Conservation (phyloP, 2,113 vertebrate genomes). For the Andinoacara biseriatus region DNA sequence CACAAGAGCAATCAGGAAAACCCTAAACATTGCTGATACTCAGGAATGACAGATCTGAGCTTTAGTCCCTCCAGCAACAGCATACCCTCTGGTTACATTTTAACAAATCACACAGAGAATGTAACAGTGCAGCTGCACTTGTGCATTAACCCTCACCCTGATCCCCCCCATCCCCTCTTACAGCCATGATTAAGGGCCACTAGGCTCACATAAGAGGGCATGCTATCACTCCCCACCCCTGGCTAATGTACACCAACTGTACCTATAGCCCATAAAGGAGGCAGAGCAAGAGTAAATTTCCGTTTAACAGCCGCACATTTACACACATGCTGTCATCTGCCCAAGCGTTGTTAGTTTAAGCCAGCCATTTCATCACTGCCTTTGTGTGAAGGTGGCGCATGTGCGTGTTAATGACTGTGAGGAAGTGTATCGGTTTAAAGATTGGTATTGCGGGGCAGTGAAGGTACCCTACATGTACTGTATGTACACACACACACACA, state of each 20-base stretch:
- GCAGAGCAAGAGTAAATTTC: slow-evolving; percentile 57
- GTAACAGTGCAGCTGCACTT: slow-evolving; percentile 39
- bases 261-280: slow-evolving; percentile 61
- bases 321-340: slow-evolving; percentile 51
- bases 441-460: slow-evolving; percentile 17
- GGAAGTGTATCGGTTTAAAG: slow-evolving; percentile 22
- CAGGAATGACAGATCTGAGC: slow-evolving; percentile 16
- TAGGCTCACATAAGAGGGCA: slow-evolving; percentile 35
- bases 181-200: slow-evolving; percentile 57
- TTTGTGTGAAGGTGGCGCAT: slow-evolving; percentile 41
- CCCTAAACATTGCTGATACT: slow-evolving; percentile 18
- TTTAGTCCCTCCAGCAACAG: background rate
- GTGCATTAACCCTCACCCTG: slow-evolving; percentile 25
- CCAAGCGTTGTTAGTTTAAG: slow-evolving; percentile 63
- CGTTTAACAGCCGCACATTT: slow-evolving; percentile 62
- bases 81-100: slow-evolving; percentile 30
- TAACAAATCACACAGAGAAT: slow-evolving; percentile 39
- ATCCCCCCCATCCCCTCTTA: slow-evolving; percentile 45
- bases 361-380: slow-evolving; percentile 58
- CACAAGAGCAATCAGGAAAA: slow-evolving; percentile 17
- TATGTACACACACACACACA: too few species aligned
- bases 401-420: slow-evolving; percentile 9
- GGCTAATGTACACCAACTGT: slow-evolving; percentile 66
- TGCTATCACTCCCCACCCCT: slow-evolving; percentile 18
- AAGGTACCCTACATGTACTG: background rate